phyloP scores from a whole-genome alignment of 23 tunicate genomes.

The Botrylloides violaceus region DNA sequence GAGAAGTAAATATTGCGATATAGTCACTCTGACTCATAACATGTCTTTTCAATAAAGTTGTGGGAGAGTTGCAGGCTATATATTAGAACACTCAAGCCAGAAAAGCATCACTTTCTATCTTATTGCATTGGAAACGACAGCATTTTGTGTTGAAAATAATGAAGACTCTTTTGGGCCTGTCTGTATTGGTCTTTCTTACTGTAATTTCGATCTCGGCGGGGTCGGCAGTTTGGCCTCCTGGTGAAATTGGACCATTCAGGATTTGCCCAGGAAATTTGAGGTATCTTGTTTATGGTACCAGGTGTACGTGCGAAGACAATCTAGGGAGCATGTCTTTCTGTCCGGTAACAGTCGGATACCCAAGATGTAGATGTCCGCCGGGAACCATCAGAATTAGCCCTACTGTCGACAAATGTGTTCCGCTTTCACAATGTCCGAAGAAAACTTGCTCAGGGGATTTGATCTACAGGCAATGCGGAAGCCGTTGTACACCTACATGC shows the following conservation, averaged over 20 bases:
- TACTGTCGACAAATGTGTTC: background rate
- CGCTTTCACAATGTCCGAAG: background rate
- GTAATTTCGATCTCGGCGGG: no score
- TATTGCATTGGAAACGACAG: no score
- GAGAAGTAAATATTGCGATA: no score
- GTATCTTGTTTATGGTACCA: background rate
- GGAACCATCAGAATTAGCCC: background rate
- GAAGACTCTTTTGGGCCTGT: no score
- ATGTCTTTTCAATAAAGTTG: no score
- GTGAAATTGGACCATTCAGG: background rate
- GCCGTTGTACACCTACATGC: background rate
- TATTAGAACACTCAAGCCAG: no score
- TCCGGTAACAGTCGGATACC: background rate
- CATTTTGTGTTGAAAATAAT: no score
- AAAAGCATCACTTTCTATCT: no score
- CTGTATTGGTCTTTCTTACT: no score
- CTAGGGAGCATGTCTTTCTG: background rate
- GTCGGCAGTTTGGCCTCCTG: no score
- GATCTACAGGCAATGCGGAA: background rate
- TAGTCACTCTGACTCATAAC: no score
- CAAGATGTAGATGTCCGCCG: background rate
- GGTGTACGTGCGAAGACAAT: background rate
- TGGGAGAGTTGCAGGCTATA: no score
- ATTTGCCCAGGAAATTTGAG: background rate
- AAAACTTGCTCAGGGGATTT: constrained; percentile 11